Percentiles rank a stretch among this genome's conserved stretches.
Evolutionary conservation across 2,888 invertebrate genomes (phyloP).

Genomic region (Apodemia mormo): DNA sequence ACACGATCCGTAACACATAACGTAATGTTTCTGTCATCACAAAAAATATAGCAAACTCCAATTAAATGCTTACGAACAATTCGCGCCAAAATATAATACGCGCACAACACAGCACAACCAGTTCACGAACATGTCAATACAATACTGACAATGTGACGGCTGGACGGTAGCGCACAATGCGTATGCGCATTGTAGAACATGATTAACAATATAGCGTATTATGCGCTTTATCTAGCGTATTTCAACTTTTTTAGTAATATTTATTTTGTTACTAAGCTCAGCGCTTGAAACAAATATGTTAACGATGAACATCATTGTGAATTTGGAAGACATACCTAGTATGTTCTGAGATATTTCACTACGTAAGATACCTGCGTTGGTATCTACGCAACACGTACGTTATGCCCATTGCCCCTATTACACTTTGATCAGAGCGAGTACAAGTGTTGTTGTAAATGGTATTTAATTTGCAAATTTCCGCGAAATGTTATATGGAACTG

Average conservation of each 20-base stretch:
- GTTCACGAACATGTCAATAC: slow-evolving; percentile 37
- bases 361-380: no score
- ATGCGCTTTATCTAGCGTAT: slow-evolving; percentile 20
- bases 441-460: no score
- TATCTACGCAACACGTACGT: no score
- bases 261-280: no score
- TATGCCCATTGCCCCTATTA: no score
- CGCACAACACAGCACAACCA: slow-evolving; percentile 43
- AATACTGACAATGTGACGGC: slow-evolving; percentile 44
- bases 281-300: no score
- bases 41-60: slow-evolving; percentile 34
- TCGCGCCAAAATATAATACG: slow-evolving; percentile 48
- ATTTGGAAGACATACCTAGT: no score
- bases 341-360: no score
- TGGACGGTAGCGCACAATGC: slow-evolving; percentile 62
- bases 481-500: no score
- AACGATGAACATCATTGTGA: no score
- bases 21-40: slow-evolving; percentile 69
- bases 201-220: slow-evolving; percentile 41
- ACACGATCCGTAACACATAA: slow-evolving; percentile 57
- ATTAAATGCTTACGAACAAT: slow-evolving; percentile 16
- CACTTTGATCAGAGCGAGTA: no score
- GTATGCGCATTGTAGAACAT: slow-evolving; percentile 55
- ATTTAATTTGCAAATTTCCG: no score
- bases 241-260: not conserved